phyloP scores from a whole-genome alignment of 2,888 invertebrate species.

The Bembecia ichneumoniformis region DNA sequence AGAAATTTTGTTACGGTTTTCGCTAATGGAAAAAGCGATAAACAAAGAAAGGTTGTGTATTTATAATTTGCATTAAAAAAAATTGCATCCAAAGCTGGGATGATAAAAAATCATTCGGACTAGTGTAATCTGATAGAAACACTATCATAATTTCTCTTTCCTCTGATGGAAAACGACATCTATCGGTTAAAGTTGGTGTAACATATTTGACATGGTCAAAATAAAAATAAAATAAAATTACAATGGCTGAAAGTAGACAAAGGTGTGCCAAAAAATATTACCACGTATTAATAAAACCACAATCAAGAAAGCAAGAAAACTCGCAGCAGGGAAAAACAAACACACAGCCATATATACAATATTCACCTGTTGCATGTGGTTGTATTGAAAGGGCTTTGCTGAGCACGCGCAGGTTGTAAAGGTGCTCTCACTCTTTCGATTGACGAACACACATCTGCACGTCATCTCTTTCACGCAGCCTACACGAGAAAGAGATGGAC shows the following conservation, averaged over 20 bases:
- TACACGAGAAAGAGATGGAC: slow-evolving; percentile 28
- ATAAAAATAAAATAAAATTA: slow-evolving; percentile 9
- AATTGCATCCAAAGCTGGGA: too few species aligned
- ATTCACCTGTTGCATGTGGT: slow-evolving; percentile 63
- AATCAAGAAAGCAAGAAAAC: slow-evolving; percentile 43
- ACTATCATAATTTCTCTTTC: too few species aligned
- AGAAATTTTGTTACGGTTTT: too few species aligned
- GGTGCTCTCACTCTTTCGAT: slow-evolving; percentile 42
- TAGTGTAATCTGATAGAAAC: too few species aligned
- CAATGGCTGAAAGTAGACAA: slow-evolving; percentile 34
- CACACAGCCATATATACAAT: slow-evolving; percentile 26
- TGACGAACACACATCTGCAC: slow-evolving; percentile 24
- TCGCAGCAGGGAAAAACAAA: slow-evolving; percentile 40
- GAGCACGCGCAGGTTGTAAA: slow-evolving; percentile 61
- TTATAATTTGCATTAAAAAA: too few species aligned
- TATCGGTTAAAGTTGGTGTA: too few species aligned
- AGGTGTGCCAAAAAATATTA: slow-evolving; percentile 47
- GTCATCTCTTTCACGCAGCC: slow-evolving; percentile 25
- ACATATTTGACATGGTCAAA: too few species aligned
- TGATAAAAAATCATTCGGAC: too few species aligned
- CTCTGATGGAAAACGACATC: too few species aligned
- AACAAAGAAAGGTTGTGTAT: too few species aligned
- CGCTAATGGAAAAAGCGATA: too few species aligned
- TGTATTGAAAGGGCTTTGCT: slow-evolving; percentile 53
- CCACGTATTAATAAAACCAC: slow-evolving; percentile 54